Evolutionary conservation across 2,113 vertebrate species (phyloP).

Genomic region (Phaethornis superciliosus): DNA sequence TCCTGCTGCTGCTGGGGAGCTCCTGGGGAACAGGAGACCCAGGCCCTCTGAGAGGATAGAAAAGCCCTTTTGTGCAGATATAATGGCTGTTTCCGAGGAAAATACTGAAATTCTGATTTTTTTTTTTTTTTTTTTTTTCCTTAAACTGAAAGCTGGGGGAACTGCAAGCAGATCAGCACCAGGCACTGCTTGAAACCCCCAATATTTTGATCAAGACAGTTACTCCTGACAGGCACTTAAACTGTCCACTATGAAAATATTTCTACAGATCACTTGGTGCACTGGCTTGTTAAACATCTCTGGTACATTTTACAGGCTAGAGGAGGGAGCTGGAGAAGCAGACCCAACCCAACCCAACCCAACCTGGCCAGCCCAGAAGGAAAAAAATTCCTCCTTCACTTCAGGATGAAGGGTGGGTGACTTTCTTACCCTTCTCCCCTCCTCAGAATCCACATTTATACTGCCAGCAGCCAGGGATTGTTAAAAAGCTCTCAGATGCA

Average conservation of each 20-base stretch:
- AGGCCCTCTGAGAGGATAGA: background rate
- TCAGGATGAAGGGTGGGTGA: background rate
- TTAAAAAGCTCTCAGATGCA: background rate
- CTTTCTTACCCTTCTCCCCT: background rate
- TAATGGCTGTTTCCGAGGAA: background rate
- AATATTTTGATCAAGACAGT: background rate
- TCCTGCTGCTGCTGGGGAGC: background rate
- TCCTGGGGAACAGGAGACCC: background rate
- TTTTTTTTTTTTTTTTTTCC: background rate
- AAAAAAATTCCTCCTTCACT: background rate
- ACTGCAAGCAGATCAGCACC: background rate
- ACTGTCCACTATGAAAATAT: background rate
- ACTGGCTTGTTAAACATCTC: background rate
- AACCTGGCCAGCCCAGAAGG: background rate
- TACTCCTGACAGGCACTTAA: background rate
- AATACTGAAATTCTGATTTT: background rate
- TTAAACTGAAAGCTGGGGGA: background rate
- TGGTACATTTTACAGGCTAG: background rate
- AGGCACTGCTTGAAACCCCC: background rate
- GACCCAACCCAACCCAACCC: background rate
- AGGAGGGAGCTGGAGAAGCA: background rate
- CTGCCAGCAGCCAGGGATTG: background rate
- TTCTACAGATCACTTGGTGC: background rate
- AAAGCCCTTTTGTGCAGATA: background rate
- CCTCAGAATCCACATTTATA: background rate